A percentile compares a stretch with the other conserved stretches of the same genome.
Evolutionary conservation across 1,140 invertebrate genomes (phyloP).

Genomic region (Muscidifurax raptorellus): DNA sequence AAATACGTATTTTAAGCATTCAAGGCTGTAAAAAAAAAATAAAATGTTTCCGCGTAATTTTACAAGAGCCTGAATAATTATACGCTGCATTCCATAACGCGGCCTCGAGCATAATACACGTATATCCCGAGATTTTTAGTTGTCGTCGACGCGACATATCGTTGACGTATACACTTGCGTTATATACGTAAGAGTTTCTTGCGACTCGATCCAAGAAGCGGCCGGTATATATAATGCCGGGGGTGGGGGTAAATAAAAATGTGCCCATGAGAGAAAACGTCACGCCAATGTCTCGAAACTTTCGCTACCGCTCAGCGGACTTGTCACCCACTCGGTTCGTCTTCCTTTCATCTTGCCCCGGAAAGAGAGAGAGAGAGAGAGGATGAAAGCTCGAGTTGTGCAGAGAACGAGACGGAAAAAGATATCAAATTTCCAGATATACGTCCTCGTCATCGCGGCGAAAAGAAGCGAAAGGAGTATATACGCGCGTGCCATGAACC

Average conservation of each 20-base stretch:
- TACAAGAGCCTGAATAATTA: too few relatives aligned
- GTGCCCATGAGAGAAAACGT: not conserved
- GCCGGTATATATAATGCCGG: too few relatives aligned
- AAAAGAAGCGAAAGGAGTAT: conserved; percentile 53
- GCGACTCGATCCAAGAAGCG: too few relatives aligned
- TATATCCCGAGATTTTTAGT: too few relatives aligned
- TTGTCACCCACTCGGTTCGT: conserved; percentile 3
- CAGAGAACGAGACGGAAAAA: not conserved
- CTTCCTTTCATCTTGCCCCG: not conserved
- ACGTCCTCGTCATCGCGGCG: conserved; percentile 38
- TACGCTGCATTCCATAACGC: too few relatives aligned
- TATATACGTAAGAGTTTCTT: too few relatives aligned
- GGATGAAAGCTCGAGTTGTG: not conserved
- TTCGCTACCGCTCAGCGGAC: conserved; percentile 9
- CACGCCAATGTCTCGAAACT: conserved; percentile 13
- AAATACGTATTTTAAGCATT: too few relatives aligned
- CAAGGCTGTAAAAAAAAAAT: too few relatives aligned
- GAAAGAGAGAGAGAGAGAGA: not conserved
- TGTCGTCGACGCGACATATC: too few relatives aligned
- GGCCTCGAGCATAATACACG: too few relatives aligned
- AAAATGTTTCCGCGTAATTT: too few relatives aligned
- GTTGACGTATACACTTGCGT: too few relatives aligned
- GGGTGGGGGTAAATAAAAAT: not conserved
- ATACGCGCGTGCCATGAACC: conserved; percentile 49
- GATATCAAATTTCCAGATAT: conserved; percentile 39